Percentiles rank a stretch among this genome's conserved stretches.
phyloP scores from a whole-genome alignment of 2,797 vertebrate genomes.

The Nothura maculosa region DNA sequence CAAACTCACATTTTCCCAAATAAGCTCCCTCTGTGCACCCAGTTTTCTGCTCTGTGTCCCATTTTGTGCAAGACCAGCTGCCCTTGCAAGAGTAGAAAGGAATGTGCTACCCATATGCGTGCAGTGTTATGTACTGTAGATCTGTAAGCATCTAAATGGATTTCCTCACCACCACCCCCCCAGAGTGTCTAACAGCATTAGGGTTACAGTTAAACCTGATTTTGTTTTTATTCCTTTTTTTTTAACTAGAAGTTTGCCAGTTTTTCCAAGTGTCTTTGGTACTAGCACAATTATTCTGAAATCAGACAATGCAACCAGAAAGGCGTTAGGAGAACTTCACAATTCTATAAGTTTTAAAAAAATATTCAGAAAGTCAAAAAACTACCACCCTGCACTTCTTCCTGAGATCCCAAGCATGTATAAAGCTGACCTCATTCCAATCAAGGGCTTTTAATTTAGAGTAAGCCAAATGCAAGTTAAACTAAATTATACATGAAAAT shows the following conservation, averaged over 20 bases:
- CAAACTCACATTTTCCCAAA: constrained; percentile 54
- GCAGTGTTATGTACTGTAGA: neutral
- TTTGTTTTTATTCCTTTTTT: neutral
- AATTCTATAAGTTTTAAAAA: neutral
- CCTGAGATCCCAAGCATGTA: constrained; percentile 19
- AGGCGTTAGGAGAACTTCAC: neutral
- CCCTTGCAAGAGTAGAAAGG: neutral
- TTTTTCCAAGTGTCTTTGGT: neutral
- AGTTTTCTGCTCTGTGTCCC: constrained; percentile 37
- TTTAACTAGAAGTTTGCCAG: neutral
- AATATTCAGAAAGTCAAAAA: neutral
- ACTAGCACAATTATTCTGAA: neutral
- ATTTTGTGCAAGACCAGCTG: constrained; percentile 48
- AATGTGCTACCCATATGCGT: neutral
- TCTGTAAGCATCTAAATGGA: neutral
- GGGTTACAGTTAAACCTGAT: neutral
- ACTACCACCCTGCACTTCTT: neutral
- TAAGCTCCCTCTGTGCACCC: constrained; percentile 27
- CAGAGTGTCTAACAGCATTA: neutral
- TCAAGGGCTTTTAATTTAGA: constrained; percentile 46
- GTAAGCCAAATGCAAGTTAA: constrained; percentile 67
- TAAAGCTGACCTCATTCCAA: constrained; percentile 41
- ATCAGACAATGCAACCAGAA: neutral
- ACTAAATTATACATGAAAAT: constrained; percentile 79
- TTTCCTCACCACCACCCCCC: neutral